Conservation (phyloP, 1,140 invertebrate genomes). For the Caerostris extrusa region DNA sequence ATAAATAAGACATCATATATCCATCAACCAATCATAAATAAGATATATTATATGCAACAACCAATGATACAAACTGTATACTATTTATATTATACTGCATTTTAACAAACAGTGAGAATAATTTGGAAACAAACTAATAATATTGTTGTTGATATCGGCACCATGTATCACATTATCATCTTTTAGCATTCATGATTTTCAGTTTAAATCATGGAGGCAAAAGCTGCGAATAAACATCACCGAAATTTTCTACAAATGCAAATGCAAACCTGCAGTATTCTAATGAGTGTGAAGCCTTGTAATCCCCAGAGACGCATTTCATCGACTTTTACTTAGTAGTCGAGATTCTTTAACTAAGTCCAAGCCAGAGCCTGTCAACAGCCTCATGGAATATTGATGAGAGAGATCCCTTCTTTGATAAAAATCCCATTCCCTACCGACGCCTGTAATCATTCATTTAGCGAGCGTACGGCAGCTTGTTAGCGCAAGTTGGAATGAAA, state of each 20-base stretch:
- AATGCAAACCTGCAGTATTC: background rate
- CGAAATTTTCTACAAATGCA: background rate
- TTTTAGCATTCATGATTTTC: background rate
- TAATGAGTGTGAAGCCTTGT: background rate
- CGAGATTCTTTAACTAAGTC: background rate
- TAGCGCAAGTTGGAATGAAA: background rate
- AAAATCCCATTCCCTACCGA: background rate
- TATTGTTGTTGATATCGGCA: no score
- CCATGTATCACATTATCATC: background rate
- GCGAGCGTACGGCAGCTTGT: background rate
- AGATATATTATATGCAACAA: no score
- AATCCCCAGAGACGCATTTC: background rate
- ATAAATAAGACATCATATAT: no score
- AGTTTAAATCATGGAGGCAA: background rate
- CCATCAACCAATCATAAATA: no score
- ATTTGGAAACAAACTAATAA: background rate
- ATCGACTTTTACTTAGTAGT: background rate
- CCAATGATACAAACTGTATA: no score
- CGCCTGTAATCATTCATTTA: background rate
- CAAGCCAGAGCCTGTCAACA: background rate
- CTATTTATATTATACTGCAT: no score
- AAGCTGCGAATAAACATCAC: background rate
- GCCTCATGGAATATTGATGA: background rate
- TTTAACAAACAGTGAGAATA: background rate
- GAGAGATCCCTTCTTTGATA: background rate